These are phyloP conservation scores for Xanthia togata DNA, from an alignment of 2,888 invertebrate species.

Conservation along the genomic window DNA sequence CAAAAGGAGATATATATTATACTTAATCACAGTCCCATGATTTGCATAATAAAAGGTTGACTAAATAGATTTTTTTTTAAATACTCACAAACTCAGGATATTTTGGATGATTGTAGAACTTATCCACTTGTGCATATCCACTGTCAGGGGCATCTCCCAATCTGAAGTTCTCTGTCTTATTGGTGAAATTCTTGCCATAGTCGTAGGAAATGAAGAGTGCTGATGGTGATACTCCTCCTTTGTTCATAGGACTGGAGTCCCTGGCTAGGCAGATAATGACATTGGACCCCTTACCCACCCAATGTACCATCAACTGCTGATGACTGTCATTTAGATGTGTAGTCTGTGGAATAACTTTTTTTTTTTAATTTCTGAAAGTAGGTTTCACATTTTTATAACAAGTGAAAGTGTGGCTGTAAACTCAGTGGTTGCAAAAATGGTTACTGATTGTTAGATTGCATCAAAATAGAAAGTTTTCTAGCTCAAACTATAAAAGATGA, in stretches of 20 bases:
- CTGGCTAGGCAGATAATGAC: constrained; percentile 96
- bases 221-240: constrained; percentile 92
- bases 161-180: constrained; percentile 93
- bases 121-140: constrained; percentile 93
- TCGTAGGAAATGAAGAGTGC: constrained; percentile 96
- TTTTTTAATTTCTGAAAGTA: constrained; percentile 33
- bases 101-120: constrained; percentile 96
- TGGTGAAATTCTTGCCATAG: constrained; percentile 95
- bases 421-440: constrained; percentile 25
- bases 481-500: background rate
- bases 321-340: constrained; percentile 95
- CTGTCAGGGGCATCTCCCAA: constrained; percentile 87
- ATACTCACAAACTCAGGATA: constrained; percentile 94
- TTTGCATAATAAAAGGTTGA: background rate
- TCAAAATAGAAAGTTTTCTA: constrained; percentile 37
- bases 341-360: constrained; percentile 91
- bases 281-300: constrained; percentile 97
- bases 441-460: constrained; percentile 20
- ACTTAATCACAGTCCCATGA: background rate
- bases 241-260: constrained; percentile 91
- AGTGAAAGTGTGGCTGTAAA: constrained; percentile 49
- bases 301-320: constrained; percentile 97
- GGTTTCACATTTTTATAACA: constrained; percentile 29
- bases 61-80: background rate
- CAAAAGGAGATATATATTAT: background rate